Evolutionary conservation across 1,140 invertebrate species (phyloP).

Genomic region (Lepidurus packardi): DNA sequence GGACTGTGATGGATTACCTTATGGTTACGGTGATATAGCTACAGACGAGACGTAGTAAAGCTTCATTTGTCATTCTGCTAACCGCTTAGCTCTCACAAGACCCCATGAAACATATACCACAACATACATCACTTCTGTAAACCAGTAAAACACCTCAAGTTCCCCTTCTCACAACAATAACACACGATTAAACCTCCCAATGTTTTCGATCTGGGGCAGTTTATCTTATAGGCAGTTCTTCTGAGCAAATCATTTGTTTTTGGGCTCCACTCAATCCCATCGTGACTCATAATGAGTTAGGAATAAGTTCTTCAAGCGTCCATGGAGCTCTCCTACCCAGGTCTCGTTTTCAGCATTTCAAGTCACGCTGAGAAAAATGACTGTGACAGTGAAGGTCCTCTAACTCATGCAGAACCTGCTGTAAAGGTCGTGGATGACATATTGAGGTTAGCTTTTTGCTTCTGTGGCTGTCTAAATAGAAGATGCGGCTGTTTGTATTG

Average conservation of each 20-base stretch:
- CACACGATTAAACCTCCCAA: neutral
- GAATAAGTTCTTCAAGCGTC: too few species aligned
- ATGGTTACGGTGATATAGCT: neutral
- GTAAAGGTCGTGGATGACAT: conserved; percentile 7
- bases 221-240: too few species aligned
- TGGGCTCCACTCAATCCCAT: too few species aligned
- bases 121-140: conserved; percentile 1
- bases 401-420: conserved; percentile 7
- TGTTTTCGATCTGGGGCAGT: neutral
- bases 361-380: neutral
- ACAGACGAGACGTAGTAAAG: neutral
- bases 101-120: neutral
- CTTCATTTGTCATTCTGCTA: conserved; percentile 3
- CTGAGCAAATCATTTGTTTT: too few species aligned
- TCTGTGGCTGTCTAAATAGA: neutral
- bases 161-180: neutral
- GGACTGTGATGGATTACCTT: neutral
- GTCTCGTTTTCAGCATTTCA: too few species aligned
- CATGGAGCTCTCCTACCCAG: too few species aligned
- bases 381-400: neutral
- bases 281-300: too few species aligned
- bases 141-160: neutral
- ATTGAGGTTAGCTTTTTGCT: neutral
- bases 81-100: neutral
- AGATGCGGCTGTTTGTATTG: neutral